These are phyloP conservation scores for Ditula angustiorana DNA, from an alignment of 2,888 invertebrate genomes.

Conservation along the genomic window DNA sequence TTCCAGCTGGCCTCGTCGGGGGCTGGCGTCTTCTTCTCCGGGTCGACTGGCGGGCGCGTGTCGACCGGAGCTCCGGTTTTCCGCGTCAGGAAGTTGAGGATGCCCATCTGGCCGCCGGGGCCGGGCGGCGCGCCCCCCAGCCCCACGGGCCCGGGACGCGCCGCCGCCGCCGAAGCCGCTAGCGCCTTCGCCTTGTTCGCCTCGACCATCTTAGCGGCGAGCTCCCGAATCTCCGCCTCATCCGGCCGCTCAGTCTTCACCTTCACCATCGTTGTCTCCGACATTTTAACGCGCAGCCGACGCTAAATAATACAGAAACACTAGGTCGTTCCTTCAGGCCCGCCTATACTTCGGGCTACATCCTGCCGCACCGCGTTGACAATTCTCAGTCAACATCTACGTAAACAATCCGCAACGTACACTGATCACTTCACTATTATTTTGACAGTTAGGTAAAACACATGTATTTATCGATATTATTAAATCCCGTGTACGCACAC, in stretches of 20 bases:
- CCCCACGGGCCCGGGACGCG: slow-evolving; percentile 77
- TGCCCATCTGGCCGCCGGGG: slow-evolving; percentile 82
- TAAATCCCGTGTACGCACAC: slow-evolving; percentile 49
- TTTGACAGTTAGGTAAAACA: slow-evolving; percentile 67
- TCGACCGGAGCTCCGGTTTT: slow-evolving; percentile 63
- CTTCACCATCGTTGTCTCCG: slow-evolving; percentile 70
- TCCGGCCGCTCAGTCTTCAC: slow-evolving; percentile 92
- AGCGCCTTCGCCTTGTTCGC: slow-evolving; percentile 89
- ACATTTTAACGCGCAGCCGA: slow-evolving; percentile 60
- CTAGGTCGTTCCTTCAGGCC: slow-evolving; percentile 32
- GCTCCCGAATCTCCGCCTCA: slow-evolving; percentile 94
- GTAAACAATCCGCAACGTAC: slow-evolving; percentile 73
- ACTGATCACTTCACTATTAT: slow-evolving; percentile 65
- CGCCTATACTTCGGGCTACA: slow-evolving; percentile 63
- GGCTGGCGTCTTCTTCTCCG: slow-evolving; percentile 77
- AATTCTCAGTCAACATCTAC: slow-evolving; percentile 62
- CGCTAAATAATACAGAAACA: slow-evolving; percentile 37
- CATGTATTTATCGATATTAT: slow-evolving; percentile 46
- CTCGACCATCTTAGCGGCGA: slow-evolving; percentile 95
- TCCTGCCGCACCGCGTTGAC: slow-evolving; percentile 59
- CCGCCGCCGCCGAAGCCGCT: slow-evolving; percentile 79
- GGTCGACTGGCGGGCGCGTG: slow-evolving; percentile 62
- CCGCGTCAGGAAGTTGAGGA: slow-evolving; percentile 87
- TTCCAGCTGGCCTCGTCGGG: slow-evolving; percentile 91
- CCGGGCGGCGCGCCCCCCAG: slow-evolving; percentile 67